Evolutionary conservation across 2,888 invertebrate species (phyloP), one percentile per base, ranked within the genome.

Genomic region (Apeira syringaria): DNA sequence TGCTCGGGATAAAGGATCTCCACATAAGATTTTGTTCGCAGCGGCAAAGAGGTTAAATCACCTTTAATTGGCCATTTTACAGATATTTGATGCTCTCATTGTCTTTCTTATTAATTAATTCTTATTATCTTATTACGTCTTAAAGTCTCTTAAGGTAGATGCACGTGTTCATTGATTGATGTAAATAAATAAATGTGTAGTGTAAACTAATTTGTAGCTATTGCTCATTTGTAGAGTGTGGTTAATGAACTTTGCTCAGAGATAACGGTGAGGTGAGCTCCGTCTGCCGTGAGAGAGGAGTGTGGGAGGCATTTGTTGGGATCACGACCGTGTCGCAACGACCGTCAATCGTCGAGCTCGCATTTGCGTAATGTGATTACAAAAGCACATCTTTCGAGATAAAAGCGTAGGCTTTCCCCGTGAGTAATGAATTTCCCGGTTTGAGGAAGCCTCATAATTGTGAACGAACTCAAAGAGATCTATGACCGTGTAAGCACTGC

Each of bases 301-400:
- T 68, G 75, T 77, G 75, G 68, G 69, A 73, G 77, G 78, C 81
- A 79, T 83, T 82, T 78, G 84, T 78, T 64, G 81, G 76, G 84
- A 80, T 82, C 83, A 78, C 77, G 81, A 79, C 78, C 83, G 78
- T 76, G 76, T 79, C 80, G 75, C 68, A 79, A 76, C 81, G 74
- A 72, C 79, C 80, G 78, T 81, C 80, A 82, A 83, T 82, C 73
- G 77, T 77, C 72, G 68, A 77, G 77, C 75, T 82, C 83, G 84
- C 85, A 85, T 87, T 86, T 87, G 77, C 85, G 84, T 87, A 87
- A 86, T 87, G 86, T 86, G 85, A 87, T 87, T 87, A 87, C 87
- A 86, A 87, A 86, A 85, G 87, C 83, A 87, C 84, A 87, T 87
- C 86, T 78, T 80, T 76, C 59, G 78, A 82, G 86, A 85, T 86